phyloP scores from a whole-genome alignment of 2,888 invertebrate species.

The Diarsia rubi region DNA sequence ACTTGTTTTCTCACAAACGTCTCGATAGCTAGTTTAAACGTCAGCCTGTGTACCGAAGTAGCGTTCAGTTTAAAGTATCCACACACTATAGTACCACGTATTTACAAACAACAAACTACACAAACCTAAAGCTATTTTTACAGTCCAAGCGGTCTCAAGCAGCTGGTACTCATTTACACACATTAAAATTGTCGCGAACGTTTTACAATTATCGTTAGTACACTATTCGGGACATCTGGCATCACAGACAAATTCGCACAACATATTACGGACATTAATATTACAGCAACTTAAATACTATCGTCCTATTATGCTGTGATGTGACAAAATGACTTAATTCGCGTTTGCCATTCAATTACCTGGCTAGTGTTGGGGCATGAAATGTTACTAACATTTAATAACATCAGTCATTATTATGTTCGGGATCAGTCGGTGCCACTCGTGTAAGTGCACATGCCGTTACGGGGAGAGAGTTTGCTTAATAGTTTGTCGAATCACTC shows the following conservation, averaged over 20 bases:
- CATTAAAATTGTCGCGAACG: slow-evolving; percentile 44
- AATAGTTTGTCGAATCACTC: neutral
- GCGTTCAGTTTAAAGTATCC: neutral
- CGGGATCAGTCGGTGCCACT: neutral
- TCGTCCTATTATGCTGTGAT: slow-evolving; percentile 27
- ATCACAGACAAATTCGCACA: slow-evolving; percentile 36
- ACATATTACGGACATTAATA: slow-evolving; percentile 58
- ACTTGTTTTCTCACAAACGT: neutral
- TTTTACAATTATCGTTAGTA: slow-evolving; percentile 44
- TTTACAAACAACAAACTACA: slow-evolving; percentile 25
- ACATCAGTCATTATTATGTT: slow-evolving; percentile 41
- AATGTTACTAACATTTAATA: slow-evolving; percentile 43
- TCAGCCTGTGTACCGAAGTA: no score
- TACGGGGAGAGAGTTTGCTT: no score
- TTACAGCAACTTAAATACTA: slow-evolving; percentile 44
- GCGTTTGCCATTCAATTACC: slow-evolving; percentile 49
- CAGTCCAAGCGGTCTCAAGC: slow-evolving; percentile 17
- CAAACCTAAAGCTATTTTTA: slow-evolving; percentile 32
- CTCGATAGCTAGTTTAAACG: neutral
- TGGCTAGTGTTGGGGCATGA: slow-evolving; percentile 44
- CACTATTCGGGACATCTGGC: slow-evolving; percentile 46
- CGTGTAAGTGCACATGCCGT: no score
- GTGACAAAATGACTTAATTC: slow-evolving; percentile 59
- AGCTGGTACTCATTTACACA: slow-evolving; percentile 44
- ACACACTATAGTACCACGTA: neutral